Evolutionary conservation across 2,797 vertebrate species (phyloP).

Genomic region (Alcedo quadribrachys): DNA sequence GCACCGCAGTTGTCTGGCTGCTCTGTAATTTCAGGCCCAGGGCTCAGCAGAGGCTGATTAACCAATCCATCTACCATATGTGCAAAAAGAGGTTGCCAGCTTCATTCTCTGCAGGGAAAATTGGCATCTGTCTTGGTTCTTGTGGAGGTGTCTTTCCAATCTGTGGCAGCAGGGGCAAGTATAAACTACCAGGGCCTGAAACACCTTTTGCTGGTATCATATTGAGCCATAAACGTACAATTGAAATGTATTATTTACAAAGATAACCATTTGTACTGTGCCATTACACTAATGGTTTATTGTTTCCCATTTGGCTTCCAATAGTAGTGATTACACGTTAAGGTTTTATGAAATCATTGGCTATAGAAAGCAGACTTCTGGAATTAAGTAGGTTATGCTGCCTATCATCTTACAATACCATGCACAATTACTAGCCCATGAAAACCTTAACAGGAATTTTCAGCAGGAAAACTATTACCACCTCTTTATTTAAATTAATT

Average conservation of each 20-base stretch:
- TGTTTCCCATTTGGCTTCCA: constrained; percentile 77
- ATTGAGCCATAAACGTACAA: constrained; percentile 49
- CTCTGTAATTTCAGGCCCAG: constrained; percentile 78
- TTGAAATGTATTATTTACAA: constrained; percentile 78
- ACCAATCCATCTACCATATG: constrained; percentile 93
- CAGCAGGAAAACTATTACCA: not conserved
- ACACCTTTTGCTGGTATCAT: constrained; percentile 69
- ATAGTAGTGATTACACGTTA: constrained; percentile 62
- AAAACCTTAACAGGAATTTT: not conserved
- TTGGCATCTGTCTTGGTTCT: constrained; percentile 75
- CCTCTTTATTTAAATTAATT: constrained; percentile 30
- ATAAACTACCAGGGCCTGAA: constrained; percentile 51
- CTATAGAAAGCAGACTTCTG: constrained; percentile 15
- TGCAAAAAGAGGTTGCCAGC: constrained; percentile 84
- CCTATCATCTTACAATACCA: not conserved
- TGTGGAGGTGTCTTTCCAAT: constrained; percentile 68
- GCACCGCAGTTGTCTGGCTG: constrained; percentile 75
- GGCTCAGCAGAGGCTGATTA: constrained; percentile 83
- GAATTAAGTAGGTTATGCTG: constrained; percentile 32
- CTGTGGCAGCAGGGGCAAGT: constrained; percentile 17
- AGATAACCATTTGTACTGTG: constrained; percentile 65
- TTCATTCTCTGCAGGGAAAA: constrained; percentile 79
- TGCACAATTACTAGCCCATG: not conserved
- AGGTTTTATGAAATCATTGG: constrained; percentile 46
- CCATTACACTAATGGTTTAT: constrained; percentile 74